Percentiles rank a stretch among this genome's conserved stretches.
phyloP scores from a whole-genome alignment of 2,888 invertebrate species.

The Branchipolynoe longqiensis region DNA sequence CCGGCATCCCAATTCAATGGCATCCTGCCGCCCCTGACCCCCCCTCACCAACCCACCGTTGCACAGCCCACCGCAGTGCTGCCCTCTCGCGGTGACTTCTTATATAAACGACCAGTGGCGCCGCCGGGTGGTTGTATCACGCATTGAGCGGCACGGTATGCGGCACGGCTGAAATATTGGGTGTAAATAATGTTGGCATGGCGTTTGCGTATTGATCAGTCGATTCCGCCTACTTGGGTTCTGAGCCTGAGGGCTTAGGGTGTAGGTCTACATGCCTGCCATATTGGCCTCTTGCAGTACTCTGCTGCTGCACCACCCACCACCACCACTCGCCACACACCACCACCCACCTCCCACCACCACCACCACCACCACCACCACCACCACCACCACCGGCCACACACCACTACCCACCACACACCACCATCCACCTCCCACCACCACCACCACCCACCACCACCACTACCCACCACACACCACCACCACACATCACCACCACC shows the following conservation, averaged over 20 bases:
- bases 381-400: too few species aligned
- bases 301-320: background rate
- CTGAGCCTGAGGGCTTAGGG: background rate
- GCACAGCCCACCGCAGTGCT: slow-evolving; percentile 10
- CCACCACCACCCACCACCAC: too few species aligned
- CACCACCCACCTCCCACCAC: background rate
- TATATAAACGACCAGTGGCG: slow-evolving; percentile 22
- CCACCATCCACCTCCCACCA: too few species aligned
- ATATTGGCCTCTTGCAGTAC: background rate
- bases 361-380: too few species aligned
- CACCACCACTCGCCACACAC: background rate
- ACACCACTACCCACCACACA: too few species aligned
- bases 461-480: too few species aligned
- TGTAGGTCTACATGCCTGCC: background rate
- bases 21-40: background rate
- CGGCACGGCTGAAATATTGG: slow-evolving; percentile 8
- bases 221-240: too few species aligned
- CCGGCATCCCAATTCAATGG: background rate
- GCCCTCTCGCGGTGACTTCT: slow-evolving; percentile 15
- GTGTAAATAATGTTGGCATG: slow-evolving; percentile 21
- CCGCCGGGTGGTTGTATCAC: slow-evolving; percentile 19
- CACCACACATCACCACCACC: too few species aligned
- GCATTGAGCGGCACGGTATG: background rate
- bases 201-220: background rate
- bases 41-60: background rate